Evolutionary conservation across 92 coral and sea anemone genomes (phyloP).

Genomic region (Galaxea fascicularis): DNA sequence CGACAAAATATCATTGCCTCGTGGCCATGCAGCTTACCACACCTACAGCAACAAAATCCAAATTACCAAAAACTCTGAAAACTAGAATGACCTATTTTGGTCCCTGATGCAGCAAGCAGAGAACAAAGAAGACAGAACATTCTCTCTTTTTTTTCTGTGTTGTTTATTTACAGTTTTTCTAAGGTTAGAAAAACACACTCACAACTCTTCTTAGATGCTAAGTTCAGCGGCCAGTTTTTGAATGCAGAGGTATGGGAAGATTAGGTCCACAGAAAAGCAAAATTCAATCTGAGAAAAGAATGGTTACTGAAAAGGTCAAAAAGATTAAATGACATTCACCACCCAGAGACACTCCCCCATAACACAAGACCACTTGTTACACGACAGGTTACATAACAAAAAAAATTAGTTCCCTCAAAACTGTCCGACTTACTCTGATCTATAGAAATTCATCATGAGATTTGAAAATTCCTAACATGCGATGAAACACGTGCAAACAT

Average conservation of each 20-base stretch:
- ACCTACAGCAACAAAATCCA: neutral
- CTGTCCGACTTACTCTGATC: too few relatives aligned
- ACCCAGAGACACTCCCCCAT: neutral
- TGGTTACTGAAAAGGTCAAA: neutral
- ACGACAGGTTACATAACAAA: neutral
- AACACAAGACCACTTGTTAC: neutral
- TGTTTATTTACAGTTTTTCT: neutral
- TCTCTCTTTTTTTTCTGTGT: neutral
- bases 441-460: too few relatives aligned
- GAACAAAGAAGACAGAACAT: neutral
- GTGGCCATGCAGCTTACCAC: neutral
- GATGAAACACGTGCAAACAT: too few relatives aligned
- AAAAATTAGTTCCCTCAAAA: neutral
- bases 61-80: too few relatives aligned
- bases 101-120: neutral
- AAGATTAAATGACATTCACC: neutral
- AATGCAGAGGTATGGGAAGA: neutral
- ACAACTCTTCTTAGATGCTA: neutral
- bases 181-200: neutral
- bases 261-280: neutral
- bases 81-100: neutral
- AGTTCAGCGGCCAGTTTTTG: neutral
- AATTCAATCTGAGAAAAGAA: neutral
- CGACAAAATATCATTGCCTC: neutral
- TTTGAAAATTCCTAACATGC: too few relatives aligned